Evolutionary conservation across 2,888 invertebrate species (phyloP), one percentile per base, ranked within the genome.

Genomic region (Brachylomia viminalis): DNA sequence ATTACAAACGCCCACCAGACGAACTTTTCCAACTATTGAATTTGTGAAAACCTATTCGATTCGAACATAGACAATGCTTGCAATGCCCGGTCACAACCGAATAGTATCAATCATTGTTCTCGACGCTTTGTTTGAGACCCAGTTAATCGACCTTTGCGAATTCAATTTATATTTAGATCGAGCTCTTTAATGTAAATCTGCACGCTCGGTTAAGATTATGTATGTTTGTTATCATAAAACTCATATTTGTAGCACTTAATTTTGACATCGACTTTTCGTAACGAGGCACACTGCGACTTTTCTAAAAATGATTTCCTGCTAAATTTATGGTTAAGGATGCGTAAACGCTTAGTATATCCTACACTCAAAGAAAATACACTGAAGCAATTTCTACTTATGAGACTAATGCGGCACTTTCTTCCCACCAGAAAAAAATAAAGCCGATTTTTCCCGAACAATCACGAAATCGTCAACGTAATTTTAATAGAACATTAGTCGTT

Each of bases 401-500:
- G 56, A 61, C 45, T 52, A 56, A 61, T 66, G 45, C 38, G 58
- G 15, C 33, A 59, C 58, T 72, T 59, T 66, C 42, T 56, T 62
- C 65, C 68, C 71, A 38, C n/a, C 17, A 66, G 49, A 72, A 74
- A 82, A 85, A 87, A 85, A 87, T 83, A 86, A 86, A 87, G 77
- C 79, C 86, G 80, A 87, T 87, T 88, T 89, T 84, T 80, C 75
- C 75, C 79, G 79, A 85, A 85, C 84, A 87, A 85, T 87, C 80
- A 66, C 42, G 65, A 86, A 84, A 83, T 75, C 81, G 75, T 86
- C 77, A 38, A 76, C 82, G 84, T 86, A 83, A 88, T 87, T 87
- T 86, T 88, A 85, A 89, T 86, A 82, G 86, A 86, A 90, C 90
- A 89, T 91, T 90, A 91, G 88, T 88, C 91, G 88, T 90, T 92